phyloP scores from a whole-genome alignment of 2,888 invertebrate species.

The Hydrotaea cyrtoneurina region DNA sequence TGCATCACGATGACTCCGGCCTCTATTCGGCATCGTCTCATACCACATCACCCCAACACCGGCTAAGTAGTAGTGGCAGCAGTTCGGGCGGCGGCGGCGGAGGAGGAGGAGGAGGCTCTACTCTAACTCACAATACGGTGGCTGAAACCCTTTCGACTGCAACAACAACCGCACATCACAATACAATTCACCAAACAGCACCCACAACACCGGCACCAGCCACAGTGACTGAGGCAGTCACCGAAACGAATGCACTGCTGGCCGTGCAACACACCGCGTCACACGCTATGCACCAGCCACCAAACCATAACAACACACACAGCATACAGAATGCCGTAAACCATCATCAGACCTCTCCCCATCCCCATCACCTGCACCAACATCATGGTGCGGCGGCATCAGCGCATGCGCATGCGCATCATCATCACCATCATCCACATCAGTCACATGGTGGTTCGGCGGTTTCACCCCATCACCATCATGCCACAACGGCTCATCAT shows the following conservation, averaged over 20 bases:
- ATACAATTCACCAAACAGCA: conserved; percentile 61
- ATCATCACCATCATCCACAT: conserved; percentile 57
- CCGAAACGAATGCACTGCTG: conserved; percentile 54
- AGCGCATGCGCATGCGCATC: conserved; percentile 63
- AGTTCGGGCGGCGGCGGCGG: conserved; percentile 49
- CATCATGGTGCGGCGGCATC: conserved; percentile 36
- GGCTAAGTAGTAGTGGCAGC: conserved; percentile 66
- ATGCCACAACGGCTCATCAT: conserved; percentile 62
- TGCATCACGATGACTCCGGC: conserved; percentile 76
- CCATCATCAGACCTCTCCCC: conserved; percentile 63
- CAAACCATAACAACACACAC: conserved; percentile 48
- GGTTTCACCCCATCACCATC: conserved; percentile 68
- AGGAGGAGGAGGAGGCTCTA: conserved; percentile 64
- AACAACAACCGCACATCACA: conserved; percentile 66
- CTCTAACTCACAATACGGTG: conserved; percentile 74
- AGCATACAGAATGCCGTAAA: conserved; percentile 53
- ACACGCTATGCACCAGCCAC: conserved; percentile 63
- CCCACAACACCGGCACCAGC: conserved; percentile 58
- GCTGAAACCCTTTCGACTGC: conserved; percentile 69
- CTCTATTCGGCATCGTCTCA: conserved; percentile 77
- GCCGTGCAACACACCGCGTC: conserved; percentile 37
- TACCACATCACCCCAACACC: conserved; percentile 77
- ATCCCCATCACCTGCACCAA: conserved; percentile 57
- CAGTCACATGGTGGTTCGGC: conserved; percentile 63
- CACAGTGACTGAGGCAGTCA: conserved; percentile 53